A percentile compares a stretch with the other conserved stretches of the same genome.
Evolutionary conservation across 2,888 invertebrate species (phyloP).

Genomic region (Pimpla rufipes): DNA sequence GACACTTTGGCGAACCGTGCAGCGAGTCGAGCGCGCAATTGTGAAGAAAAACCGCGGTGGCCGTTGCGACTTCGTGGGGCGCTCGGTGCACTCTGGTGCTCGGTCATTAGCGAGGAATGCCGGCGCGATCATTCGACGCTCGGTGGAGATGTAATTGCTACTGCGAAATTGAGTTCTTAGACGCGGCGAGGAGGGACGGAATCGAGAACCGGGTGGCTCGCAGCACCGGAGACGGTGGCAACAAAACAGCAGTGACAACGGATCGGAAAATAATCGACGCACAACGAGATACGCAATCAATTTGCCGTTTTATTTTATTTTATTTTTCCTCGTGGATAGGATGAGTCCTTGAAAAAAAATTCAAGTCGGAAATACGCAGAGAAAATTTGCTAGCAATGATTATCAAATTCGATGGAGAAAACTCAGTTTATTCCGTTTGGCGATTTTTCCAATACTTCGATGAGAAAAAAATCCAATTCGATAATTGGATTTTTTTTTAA

Average conservation of each 20-base stretch:
- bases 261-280: background rate
- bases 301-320: no score
- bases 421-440: no score
- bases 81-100: slow-evolving; percentile 64
- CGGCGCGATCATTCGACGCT: slow-evolving; percentile 71
- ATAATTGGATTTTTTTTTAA: no score
- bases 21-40: no score
- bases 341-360: no score
- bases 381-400: no score
- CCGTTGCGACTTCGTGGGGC: slow-evolving; percentile 10
- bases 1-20: slow-evolving; percentile 10
- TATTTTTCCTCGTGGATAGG: no score
- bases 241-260: no score
- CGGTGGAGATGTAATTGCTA: slow-evolving; percentile 66
- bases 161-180: slow-evolving; percentile 72
- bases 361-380: no score
- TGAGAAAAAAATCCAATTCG: no score
- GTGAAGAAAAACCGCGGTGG: slow-evolving; percentile 51
- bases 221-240: slow-evolving; percentile 17
- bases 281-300: background rate
- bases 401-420: no score
- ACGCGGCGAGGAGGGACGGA: slow-evolving; percentile 47
- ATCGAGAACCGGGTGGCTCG: slow-evolving; percentile 53
- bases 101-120: slow-evolving; percentile 75
- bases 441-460: no score